Evolutionary conservation across 2,888 invertebrate species (phyloP).

Genomic region (Bimastos eiseni): DNA sequence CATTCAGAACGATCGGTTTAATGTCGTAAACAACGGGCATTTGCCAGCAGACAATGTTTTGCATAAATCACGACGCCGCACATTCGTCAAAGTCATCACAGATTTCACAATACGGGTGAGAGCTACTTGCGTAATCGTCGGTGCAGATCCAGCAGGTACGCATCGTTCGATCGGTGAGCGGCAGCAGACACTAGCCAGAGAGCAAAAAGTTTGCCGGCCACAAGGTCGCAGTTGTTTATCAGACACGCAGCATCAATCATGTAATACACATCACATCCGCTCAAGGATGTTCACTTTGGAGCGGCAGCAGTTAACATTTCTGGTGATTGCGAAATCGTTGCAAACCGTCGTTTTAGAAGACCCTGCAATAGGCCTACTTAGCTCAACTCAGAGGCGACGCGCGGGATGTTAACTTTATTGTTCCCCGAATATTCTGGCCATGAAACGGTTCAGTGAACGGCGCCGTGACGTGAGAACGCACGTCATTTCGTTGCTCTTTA

Average conservation of each 20-base stretch:
- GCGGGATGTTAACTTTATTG: not conserved
- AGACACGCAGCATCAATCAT: not conserved
- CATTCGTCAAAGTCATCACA: not conserved
- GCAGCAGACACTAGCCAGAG: not conserved
- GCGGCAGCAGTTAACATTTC: not conserved
- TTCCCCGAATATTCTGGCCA: not conserved
- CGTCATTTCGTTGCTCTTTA: not conserved
- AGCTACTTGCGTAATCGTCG: not conserved
- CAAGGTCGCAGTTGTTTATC: not conserved
- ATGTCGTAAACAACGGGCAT: not conserved
- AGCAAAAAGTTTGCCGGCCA: not conserved
- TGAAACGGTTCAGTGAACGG: not conserved
- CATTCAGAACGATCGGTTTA: not conserved
- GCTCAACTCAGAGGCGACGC: not conserved
- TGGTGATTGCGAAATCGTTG: not conserved
- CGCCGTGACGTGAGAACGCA: not conserved
- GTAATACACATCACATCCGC: not conserved
- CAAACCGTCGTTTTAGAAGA: not conserved
- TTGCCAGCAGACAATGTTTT: not conserved
- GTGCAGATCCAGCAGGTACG: not conserved
- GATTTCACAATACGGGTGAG: not conserved
- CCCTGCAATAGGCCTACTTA: not conserved
- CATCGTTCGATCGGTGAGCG: not conserved
- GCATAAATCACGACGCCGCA: not conserved
- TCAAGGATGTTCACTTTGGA: not conserved